These are phyloP conservation scores for Darevskia nairensis DNA, from an alignment of 2,797 vertebrate species.

Conservation along the genomic window DNA sequence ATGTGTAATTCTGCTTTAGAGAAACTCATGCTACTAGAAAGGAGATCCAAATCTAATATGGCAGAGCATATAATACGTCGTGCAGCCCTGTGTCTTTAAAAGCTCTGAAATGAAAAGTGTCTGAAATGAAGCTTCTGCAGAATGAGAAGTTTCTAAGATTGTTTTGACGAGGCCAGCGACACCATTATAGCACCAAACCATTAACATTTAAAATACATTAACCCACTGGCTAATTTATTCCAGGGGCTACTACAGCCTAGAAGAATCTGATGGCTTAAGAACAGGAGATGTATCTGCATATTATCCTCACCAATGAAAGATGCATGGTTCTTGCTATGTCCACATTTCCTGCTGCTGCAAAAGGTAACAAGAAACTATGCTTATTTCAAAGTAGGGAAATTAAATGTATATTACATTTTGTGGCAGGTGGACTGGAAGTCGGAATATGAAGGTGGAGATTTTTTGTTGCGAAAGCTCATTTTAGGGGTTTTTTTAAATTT, in stretches of 20 bases:
- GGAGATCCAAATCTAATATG: neutral
- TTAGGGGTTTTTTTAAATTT: neutral
- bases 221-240: neutral
- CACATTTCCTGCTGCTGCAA: neutral
- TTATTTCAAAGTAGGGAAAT: neutral
- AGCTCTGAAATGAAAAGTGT: neutral
- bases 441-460: neutral
- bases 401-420: neutral
- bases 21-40: neutral
- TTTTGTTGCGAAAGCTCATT: neutral
- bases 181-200: slow-evolving; percentile 24
- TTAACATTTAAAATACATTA: slow-evolving; percentile 41
- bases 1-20: neutral
- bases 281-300: neutral
- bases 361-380: neutral
- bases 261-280: neutral
- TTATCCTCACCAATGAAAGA: neutral
- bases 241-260: neutral
- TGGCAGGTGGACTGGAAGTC: neutral
- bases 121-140: neutral
- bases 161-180: slow-evolving; percentile 3
- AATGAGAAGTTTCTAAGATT: neutral
- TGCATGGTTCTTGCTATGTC: neutral
- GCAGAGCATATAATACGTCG: neutral
- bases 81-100: neutral